Evolutionary conservation across 2,888 invertebrate genomes (phyloP), one percentile per base, ranked within the genome.

Genomic region (Hedychridium roseum): DNA sequence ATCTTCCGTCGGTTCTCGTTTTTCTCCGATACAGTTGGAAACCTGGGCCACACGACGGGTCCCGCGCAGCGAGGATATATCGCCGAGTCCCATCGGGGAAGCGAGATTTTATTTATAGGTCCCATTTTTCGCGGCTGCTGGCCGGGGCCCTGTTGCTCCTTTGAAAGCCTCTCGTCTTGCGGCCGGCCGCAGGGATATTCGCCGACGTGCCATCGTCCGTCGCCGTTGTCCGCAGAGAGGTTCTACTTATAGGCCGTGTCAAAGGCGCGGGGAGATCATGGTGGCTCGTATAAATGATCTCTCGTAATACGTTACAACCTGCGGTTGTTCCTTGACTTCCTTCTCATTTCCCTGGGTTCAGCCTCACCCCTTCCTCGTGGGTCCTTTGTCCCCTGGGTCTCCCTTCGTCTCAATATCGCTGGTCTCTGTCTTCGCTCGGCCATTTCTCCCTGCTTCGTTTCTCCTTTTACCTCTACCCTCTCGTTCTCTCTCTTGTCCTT

Each of bases 21-120:
- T n/a, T n/a, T n/a, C n/a, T n/a, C n/a, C n/a, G n/a, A n/a, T n/a
- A n/a, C n/a, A n/a, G n/a, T n/a, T n/a, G n/a, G n/a, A n/a, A n/a
- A n/a, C n/a, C n/a, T n/a, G n/a, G n/a, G n/a, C n/a, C n/a, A n/a
- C n/a, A n/a, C n/a, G n/a, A n/a, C n/a, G n/a, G n/a, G n/a, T n/a
- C n/a, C n/a, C n/a, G n/a, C n/a, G n/a, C n/a, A n/a, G n/a, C n/a
- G n/a, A n/a, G n/a, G n/a, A n/a, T n/a, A n/a, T n/a, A n/a, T n/a
- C n/a, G n/a, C n/a, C n/a, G n/a, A n/a, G n/a, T 56, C 50, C 42
- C 51, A 54, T 62, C 58, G 53, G 57, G 63, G 50, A 55, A 60
- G 56, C 55, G 52, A 63, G 59, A 68, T 68, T 67, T 72, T 71
- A 71, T 73, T 71, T 73, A 73, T 68, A 66, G 60, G 60, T 47